These are phyloP conservation scores for Vireo griseus DNA, from an alignment of 2,797 vertebrate species.

Conservation along the genomic window DNA sequence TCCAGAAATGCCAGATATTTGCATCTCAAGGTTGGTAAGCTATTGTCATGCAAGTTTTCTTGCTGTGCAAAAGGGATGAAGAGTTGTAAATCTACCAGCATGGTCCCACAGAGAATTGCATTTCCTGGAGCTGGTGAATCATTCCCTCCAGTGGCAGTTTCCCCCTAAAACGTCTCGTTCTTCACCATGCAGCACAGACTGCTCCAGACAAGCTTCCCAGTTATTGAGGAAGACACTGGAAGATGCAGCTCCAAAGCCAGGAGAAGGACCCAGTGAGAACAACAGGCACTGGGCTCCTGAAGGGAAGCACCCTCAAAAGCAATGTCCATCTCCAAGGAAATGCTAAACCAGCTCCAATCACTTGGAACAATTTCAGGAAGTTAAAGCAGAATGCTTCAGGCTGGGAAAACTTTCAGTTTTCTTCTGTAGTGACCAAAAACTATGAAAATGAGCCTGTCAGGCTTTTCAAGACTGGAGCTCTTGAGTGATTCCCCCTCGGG, in stretches of 20 bases:
- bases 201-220: background rate
- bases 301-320: background rate
- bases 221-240: background rate
- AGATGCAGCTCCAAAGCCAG: background rate
- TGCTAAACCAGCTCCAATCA: background rate
- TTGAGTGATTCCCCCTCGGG: background rate
- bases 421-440: background rate
- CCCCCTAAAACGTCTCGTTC: background rate
- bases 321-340: background rate
- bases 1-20: conserved; percentile 17
- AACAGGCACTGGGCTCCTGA: background rate
- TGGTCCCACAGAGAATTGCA: background rate
- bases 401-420: background rate
- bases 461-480: background rate
- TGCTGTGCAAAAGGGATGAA: background rate
- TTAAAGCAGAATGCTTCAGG: background rate
- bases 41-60: background rate
- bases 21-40: background rate
- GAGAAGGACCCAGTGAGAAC: background rate
- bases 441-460: background rate
- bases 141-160: background rate
- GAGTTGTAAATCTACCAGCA: background rate
- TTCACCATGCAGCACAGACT: background rate
- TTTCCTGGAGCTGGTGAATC: background rate
- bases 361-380: background rate